phyloP scores from a whole-genome alignment of 1,140 invertebrate species.

The Drosophila trapezifrons region DNA sequence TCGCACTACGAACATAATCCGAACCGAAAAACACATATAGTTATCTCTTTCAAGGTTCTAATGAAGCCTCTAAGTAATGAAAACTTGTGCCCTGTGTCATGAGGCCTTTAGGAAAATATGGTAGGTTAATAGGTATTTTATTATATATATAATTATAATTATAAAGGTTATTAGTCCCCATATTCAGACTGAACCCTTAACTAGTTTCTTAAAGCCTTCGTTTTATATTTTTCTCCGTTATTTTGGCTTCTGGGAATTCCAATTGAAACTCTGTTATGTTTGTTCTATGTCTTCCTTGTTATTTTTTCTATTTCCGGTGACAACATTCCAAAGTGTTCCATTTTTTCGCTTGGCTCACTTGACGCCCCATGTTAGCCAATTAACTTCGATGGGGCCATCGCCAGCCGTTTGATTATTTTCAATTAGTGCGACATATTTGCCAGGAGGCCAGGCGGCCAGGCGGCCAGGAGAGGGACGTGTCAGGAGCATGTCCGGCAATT shows the following conservation, averaged over 20 bases:
- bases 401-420: conserved; percentile 47
- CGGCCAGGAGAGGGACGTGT: conserved; percentile 1
- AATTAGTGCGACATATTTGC: conserved; percentile 40
- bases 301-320: background rate
- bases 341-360: background rate
- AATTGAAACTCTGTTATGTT: conserved; percentile 11
- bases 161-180: too few species aligned
- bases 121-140: too few species aligned
- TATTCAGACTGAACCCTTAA: too few species aligned
- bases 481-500: conserved; percentile 60
- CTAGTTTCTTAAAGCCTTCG: too few species aligned
- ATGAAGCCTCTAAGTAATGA: too few species aligned
- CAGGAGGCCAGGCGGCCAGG: background rate
- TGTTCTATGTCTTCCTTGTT: background rate
- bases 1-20: too few species aligned
- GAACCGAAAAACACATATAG: too few species aligned
- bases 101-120: too few species aligned
- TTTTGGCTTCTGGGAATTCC: background rate
- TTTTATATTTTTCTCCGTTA: background rate
- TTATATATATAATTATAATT: too few species aligned
- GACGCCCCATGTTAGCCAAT: conserved; percentile 16
- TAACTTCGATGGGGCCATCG: conserved; percentile 20
- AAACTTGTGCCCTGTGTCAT: too few species aligned
- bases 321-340: background rate
- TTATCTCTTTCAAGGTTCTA: too few species aligned